Base-by-base conservation (phyloP, 1,140 invertebrate species). In the Mercenaria mercenaria region DNA sequence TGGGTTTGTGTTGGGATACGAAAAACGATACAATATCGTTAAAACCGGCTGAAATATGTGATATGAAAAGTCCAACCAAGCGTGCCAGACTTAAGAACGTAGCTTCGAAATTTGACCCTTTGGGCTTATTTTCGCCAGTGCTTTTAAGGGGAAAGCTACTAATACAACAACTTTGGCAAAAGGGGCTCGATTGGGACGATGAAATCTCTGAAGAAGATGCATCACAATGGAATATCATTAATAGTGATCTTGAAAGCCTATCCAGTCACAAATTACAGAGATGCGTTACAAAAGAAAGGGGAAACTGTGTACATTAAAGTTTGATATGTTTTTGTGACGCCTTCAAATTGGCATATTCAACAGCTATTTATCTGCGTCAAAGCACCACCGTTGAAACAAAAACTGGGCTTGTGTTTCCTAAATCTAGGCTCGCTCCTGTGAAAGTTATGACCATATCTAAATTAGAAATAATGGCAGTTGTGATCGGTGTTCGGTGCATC, bases 321-420 rank as follows among this genome's bases (percentile, higher is more conserved):
- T 76, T 76, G 72, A 11, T 41, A 13, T 76, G 72, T 76, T 76
- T 76, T 76, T 76, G 72, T 76, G 72, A 76, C 39, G 72, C 72
- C 18, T 76, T 32, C 6, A 15, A 34, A 34, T 11, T 11, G 13
- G 72, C 72, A 52, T 47, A 47, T 52, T 18, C 39, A 15, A 4
- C 76, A 52, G 13, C 39, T 47, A 32, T 79, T 18, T 79, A 79
- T 32, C 47, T 79, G 15, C 76, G 23, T 18, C 47, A 81, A 81
- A 34, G 10, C 1, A 52, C 3, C 6, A 32, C 43, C 13, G 29
- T 23, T 23, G 29, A 10, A 47, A 6, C 47, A 10, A 79, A 32
- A n/a, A 20, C 23, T 15, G 43, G 47, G 8, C 15, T 79, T 15
- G 37, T 79, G 11, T 79, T 79, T 50, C 4, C 76, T 26, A 79